Percentiles rank a stretch among this genome's conserved stretches.
These are phyloP conservation scores for Pitta sordida DNA, from an alignment of 2,113 vertebrate genomes.

Conservation along the genomic window DNA sequence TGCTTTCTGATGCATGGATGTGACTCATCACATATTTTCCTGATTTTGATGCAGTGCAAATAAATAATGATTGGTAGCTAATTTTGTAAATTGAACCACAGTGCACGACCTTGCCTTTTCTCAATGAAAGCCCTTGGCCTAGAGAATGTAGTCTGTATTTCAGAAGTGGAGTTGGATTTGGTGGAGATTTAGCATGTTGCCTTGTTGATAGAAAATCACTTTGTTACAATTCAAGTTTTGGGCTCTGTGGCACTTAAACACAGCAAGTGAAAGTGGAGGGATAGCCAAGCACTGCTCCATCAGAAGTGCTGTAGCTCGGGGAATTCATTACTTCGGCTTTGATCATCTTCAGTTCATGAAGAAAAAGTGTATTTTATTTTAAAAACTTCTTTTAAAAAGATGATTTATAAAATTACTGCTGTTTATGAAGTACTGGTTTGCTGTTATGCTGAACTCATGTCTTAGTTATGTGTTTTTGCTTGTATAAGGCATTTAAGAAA, in stretches of 20 bases:
- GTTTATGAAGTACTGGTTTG: constrained; percentile 22
- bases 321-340: not conserved
- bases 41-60: not conserved
- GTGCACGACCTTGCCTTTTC: not conserved
- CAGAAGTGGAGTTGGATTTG: not conserved
- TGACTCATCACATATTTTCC: not conserved
- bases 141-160: not conserved
- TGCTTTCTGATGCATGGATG: not conserved
- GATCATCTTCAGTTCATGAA: not conserved
- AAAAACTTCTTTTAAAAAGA: not conserved
- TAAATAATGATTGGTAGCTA: not conserved
- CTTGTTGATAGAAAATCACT: constrained; percentile 3
- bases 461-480: constrained; percentile 48
- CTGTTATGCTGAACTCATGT: constrained; percentile 16
- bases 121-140: not conserved
- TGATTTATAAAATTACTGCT: not conserved
- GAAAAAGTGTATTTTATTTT: not conserved
- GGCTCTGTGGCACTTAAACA: not conserved
- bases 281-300: not conserved
- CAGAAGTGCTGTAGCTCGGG: not conserved
- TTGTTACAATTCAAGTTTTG: not conserved
- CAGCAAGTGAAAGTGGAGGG: not conserved
- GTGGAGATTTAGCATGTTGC: not conserved
- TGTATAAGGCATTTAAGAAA: constrained; percentile 48
- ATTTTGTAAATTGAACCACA: not conserved